Evolutionary conservation across 2,113 vertebrate genomes (phyloP), one percentile per base, ranked within the genome.

Genomic region (Fregetta grallaria): DNA sequence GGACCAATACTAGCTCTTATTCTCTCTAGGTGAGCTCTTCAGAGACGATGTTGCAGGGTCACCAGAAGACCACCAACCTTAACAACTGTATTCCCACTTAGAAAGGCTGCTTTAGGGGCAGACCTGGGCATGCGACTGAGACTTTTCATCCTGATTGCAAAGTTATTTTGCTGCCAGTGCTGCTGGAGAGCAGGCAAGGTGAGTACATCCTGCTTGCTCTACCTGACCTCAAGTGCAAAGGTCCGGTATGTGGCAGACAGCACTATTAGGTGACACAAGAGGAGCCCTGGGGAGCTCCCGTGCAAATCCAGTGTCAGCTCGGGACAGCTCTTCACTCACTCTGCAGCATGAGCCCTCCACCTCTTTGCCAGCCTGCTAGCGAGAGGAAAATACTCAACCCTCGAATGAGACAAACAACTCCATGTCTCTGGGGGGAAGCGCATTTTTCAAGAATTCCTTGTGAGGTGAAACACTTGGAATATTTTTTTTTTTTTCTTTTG

Each of bases 371-470:
- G 34, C 36, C 65, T 72, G 16, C 56, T 40, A 44, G 55, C 0
- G 3, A 56, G 61, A 84, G 65, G 16, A 85, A 81, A 78, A 52
- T 14, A 66, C 36, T 79, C 52, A 63, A 55, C 52, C 30, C 23
- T 84, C 0, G 0, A 74, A 65, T 8, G 73, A 94, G 40, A 85
- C 65, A 93, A 93, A 88, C 50, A 92, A 67, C 20, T 11, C 21
- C 17, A 20, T 34, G 27, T 53, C 94, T 91, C 86, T 63, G 34
- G 62, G 50, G 92, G 53, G 42, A 86, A 91, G 36, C 19, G 61
- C 53, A 91, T 92, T 95, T 96, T 92, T 95, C 70, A 94, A 92
- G 45, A 93, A 94, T 88, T 94, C 73, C 32, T 58, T 94, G 91
- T 91, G 95, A 96, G 88, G 91, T 96, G 49, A 76, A 92, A 88